Evolutionary conservation across 92 coral and sea anemone genomes (phyloP).

Genomic region (Pocillopora meandrina): DNA sequence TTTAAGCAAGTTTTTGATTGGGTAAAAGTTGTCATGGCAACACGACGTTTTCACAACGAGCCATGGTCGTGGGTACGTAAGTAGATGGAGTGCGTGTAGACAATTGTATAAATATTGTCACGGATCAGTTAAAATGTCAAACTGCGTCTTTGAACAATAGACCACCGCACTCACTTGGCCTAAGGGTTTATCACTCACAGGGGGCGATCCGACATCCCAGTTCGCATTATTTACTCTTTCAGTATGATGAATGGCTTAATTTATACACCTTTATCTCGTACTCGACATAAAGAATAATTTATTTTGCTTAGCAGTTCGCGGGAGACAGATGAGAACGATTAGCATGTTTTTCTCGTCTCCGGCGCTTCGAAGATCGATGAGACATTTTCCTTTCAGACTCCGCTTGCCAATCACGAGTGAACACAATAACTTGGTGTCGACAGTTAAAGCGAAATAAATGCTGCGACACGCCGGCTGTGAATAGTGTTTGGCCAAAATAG

Average conservation of each 20-base stretch:
- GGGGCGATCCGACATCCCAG: constrained; percentile 45
- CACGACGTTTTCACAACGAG: constrained; percentile 26
- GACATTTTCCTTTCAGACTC: constrained; percentile 4
- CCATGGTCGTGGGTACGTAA: constrained; percentile 3
- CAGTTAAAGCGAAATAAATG: constrained; percentile 3
- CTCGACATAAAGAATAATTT: constrained; percentile 40
- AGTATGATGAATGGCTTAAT: constrained; percentile 39
- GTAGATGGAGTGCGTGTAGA: constrained; percentile 21
- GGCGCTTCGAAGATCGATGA: not conserved
- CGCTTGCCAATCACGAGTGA: constrained; percentile 27
- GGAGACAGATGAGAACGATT: constrained; percentile 36
- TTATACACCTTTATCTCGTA: constrained; percentile 41
- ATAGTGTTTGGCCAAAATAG: constrained; percentile 21
- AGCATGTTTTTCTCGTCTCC: constrained; percentile 10
- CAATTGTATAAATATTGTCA: constrained; percentile 82
- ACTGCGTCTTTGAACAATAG: constrained; percentile 57
- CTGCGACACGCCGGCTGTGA: constrained; percentile 38
- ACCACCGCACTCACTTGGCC: constrained; percentile 65
- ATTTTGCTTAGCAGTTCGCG: constrained; percentile 37
- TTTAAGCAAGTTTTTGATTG: not conserved
- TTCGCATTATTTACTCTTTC: constrained; percentile 32
- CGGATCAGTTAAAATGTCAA: constrained; percentile 86
- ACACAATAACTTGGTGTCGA: constrained; percentile 8
- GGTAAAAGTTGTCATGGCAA: constrained; percentile 8
- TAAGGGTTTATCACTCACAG: constrained; percentile 48